phyloP scores from a whole-genome alignment of 2,888 invertebrate genomes.

The Rhagophthalmus giganteus region DNA sequence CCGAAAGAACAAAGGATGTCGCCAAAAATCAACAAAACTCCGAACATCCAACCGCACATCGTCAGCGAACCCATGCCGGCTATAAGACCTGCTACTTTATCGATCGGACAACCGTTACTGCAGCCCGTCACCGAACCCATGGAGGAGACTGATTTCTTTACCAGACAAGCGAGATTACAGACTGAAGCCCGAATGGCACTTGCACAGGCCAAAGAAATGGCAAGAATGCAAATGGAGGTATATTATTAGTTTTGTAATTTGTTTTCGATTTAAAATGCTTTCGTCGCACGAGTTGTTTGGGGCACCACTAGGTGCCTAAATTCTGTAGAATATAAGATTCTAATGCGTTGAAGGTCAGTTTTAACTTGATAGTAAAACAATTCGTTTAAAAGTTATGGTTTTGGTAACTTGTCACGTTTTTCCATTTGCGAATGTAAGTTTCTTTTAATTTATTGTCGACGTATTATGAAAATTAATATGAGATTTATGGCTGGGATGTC shows the following conservation, averaged over 20 bases:
- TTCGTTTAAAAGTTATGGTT: no score
- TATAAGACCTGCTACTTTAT: slow-evolving; percentile 48
- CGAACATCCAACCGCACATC: slow-evolving; percentile 3
- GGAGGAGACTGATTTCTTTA: slow-evolving; percentile 77
- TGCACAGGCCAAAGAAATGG: slow-evolving; percentile 89
- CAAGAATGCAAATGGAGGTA: slow-evolving; percentile 88
- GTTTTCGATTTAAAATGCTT: background rate
- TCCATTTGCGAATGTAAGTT: no score
- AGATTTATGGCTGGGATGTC: no score
- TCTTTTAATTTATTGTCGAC: no score
- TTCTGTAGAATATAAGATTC: no score
- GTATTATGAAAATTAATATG: no score
- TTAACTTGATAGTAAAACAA: no score
- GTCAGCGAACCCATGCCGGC: slow-evolving; percentile 34
- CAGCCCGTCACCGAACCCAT: slow-evolving; percentile 51
- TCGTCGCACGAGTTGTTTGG: no score
- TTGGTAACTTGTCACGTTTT: no score
- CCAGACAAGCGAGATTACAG: slow-evolving; percentile 78
- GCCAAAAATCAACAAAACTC: slow-evolving; percentile 37
- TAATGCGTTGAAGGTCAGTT: no score
- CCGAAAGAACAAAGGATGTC: slow-evolving; percentile 48
- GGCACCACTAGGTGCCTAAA: no score
- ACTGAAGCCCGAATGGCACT: slow-evolving; percentile 86
- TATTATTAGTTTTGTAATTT: slow-evolving; percentile 1
- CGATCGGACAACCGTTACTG: slow-evolving; percentile 56